phyloP scores from a whole-genome alignment of 2,113 vertebrate species.

The Podiceps cristatus region DNA sequence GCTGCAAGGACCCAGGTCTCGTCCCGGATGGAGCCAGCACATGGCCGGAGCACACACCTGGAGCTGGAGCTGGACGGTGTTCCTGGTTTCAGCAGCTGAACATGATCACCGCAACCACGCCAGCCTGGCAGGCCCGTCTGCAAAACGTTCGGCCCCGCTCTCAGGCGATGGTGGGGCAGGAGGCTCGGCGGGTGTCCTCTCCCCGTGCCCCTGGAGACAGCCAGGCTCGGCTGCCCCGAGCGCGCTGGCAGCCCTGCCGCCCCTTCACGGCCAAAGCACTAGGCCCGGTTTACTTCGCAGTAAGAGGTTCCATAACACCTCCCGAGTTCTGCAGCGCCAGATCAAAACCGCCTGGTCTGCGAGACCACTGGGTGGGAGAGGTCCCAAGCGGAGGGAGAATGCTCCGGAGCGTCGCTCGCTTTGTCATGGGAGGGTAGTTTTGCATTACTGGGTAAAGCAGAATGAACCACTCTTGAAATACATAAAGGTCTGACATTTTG shows the following conservation, averaged over 20 bases:
- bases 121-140: neutral
- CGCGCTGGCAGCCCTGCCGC: neutral
- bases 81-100: neutral
- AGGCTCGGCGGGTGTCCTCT: neutral
- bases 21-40: accelerated
- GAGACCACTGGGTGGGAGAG: neutral
- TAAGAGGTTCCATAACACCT: neutral
- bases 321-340: neutral
- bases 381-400: neutral
- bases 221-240: neutral
- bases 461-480: neutral
- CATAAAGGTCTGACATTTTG: neutral
- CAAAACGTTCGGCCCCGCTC: accelerated
- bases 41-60: accelerated
- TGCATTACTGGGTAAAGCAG: neutral
- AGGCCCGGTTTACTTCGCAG: neutral
- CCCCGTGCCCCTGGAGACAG: neutral
- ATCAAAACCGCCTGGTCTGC: neutral
- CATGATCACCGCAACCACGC: accelerated
- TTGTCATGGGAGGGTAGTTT: neutral
- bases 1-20: neutral
- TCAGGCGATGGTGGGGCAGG: accelerated
- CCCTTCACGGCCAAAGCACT: neutral
- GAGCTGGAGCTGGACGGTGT: neutral
- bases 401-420: neutral